Evolutionary conservation across 2,888 invertebrate genomes (phyloP).

Genomic region (Synanthedon andrenaeformis): DNA sequence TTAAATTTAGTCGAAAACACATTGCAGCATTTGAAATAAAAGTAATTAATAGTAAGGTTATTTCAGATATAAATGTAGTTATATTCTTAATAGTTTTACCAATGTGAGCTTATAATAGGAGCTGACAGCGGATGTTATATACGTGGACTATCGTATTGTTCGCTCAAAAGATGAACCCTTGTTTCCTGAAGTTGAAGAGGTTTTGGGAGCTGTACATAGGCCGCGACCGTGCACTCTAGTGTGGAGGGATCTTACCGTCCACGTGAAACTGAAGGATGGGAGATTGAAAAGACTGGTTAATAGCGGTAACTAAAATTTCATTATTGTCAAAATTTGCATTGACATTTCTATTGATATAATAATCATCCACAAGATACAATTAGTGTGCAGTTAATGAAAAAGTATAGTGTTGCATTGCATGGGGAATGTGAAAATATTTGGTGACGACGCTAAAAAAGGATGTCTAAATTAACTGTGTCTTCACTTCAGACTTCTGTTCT

Average conservation of each 20-base stretch:
- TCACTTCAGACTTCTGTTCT: too few relatives aligned
- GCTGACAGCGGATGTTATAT: conserved; percentile 23
- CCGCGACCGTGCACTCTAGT: conserved; percentile 78
- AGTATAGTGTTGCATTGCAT: too few relatives aligned
- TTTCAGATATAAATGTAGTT: too few relatives aligned
- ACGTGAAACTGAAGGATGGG: conserved; percentile 62
- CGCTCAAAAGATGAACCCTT: conserved; percentile 31
- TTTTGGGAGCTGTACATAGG: conserved; percentile 64
- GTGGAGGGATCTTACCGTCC: conserved; percentile 84
- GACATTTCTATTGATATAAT: neutral
- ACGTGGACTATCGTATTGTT: conserved; percentile 16
- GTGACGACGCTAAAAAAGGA: too few relatives aligned
- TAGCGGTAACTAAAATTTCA: conserved; percentile 64
- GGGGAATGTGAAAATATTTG: too few relatives aligned
- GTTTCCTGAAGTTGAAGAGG: conserved; percentile 49
- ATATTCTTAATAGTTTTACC: too few relatives aligned
- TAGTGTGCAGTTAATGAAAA: too few relatives aligned
- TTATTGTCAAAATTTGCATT: conserved; percentile 5
- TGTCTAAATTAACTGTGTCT: too few relatives aligned
- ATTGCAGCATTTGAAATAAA: too few relatives aligned
- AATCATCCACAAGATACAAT: neutral
- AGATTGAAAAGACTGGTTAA: conserved; percentile 81
- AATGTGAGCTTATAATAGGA: conserved; percentile 19
- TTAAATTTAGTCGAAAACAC: too few relatives aligned
- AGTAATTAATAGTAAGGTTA: too few relatives aligned